phyloP scores from a whole-genome alignment of 2,888 invertebrate genomes.

The Agrochola litura region DNA sequence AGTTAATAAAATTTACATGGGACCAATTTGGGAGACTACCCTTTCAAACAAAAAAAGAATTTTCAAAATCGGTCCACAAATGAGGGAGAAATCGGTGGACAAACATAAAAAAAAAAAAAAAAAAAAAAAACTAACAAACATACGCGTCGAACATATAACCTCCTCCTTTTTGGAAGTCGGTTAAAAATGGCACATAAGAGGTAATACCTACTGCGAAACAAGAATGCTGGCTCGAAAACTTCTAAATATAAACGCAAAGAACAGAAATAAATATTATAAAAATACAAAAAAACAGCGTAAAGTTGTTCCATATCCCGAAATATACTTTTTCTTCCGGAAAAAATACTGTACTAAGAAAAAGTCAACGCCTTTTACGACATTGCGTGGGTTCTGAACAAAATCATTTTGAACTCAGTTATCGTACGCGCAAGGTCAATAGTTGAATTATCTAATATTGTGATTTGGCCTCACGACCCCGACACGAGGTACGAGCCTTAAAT shows the following conservation, averaged over 20 bases:
- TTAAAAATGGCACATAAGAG: not conserved
- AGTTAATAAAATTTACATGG: no score
- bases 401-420: conserved; percentile 39
- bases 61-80: no score
- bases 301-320: conserved; percentile 14
- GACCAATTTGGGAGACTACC: no score
- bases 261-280: conserved; percentile 5
- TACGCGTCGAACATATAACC: no score
- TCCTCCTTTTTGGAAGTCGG: no score
- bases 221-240: not conserved
- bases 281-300: not conserved
- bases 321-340: conserved; percentile 2
- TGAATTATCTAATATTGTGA: conserved; percentile 37
- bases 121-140: no score
- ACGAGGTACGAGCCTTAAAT: conserved; percentile 20
- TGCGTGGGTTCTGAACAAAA: conserved; percentile 14
- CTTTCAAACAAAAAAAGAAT: no score
- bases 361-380: not conserved
- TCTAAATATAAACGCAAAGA: conserved; percentile 15
- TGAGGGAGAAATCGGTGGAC: no score
- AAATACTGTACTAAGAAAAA: not conserved
- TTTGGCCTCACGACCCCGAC: conserved; percentile 34
- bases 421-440: conserved; percentile 40
- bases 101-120: no score
- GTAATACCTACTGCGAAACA: not conserved